phyloP scores from a whole-genome alignment of 2,888 invertebrate genomes.

The Oscheius sp. region DNA sequence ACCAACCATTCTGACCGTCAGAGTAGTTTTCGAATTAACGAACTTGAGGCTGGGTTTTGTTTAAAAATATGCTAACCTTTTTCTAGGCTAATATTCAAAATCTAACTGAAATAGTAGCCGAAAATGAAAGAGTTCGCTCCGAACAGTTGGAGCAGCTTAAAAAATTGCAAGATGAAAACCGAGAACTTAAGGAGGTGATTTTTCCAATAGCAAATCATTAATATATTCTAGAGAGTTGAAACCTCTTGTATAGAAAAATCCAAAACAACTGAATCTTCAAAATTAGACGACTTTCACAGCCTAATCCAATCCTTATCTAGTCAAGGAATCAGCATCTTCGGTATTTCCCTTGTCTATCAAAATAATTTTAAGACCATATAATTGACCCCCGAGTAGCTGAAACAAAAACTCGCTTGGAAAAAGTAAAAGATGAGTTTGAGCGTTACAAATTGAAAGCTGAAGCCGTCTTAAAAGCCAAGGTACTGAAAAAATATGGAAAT shows the following conservation, averaged over 20 bases:
- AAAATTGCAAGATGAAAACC: slow-evolving; percentile 20
- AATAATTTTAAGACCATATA: slow-evolving; percentile 13
- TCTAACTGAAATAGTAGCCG: slow-evolving; percentile 41
- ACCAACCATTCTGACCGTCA: neutral
- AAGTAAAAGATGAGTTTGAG: slow-evolving; percentile 77
- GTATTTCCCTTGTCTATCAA: slow-evolving; percentile 1
- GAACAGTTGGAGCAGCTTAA: slow-evolving; percentile 37
- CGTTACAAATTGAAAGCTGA: slow-evolving; percentile 75
- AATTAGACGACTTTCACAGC: neutral
- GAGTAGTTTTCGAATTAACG: slow-evolving; percentile 6
- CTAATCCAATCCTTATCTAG: neutral
- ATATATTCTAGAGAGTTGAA: slow-evolving; percentile 3
- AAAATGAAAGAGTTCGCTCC: slow-evolving; percentile 41
- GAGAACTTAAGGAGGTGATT: slow-evolving; percentile 19
- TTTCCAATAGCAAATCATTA: too few relatives aligned
- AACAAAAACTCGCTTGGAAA: slow-evolving; percentile 20
- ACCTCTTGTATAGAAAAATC: neutral
- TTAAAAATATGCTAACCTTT: neutral
- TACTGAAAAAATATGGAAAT: neutral
- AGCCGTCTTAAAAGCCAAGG: slow-evolving; percentile 68
- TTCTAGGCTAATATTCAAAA: slow-evolving; percentile 29
- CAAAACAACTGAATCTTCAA: neutral
- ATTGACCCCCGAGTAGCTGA: slow-evolving; percentile 20
- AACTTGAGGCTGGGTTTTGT: slow-evolving; percentile 1
- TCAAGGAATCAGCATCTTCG: slow-evolving; percentile 15